These are phyloP conservation scores for Sinella curviseta DNA, from an alignment of 1,140 invertebrate genomes.

Conservation along the genomic window DNA sequence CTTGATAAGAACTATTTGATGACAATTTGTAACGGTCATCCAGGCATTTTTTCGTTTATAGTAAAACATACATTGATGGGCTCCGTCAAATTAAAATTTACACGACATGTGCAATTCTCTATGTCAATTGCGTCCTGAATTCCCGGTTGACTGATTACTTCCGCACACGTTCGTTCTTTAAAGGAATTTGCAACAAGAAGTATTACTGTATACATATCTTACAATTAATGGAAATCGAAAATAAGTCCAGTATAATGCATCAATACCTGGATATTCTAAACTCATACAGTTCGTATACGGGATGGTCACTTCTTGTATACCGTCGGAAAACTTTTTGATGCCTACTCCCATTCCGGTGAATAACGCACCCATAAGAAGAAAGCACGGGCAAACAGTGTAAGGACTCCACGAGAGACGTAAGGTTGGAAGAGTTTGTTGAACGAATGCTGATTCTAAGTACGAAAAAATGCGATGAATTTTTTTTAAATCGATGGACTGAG, in stretches of 20 bases:
- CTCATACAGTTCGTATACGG: constrained; percentile 80
- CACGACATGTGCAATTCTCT: constrained; percentile 21
- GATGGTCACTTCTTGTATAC: constrained; percentile 73
- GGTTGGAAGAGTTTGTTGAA: constrained; percentile 94
- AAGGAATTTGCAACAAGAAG: not conserved
- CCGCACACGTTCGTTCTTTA: not conserved
- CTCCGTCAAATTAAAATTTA: constrained; percentile 22
- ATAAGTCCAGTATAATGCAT: constrained; percentile 37
- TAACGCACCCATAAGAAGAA: constrained; percentile 93
- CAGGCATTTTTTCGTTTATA: not conserved
- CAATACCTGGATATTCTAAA: constrained; percentile 49
- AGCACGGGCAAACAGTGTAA: constrained; percentile 90
- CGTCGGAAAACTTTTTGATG: constrained; percentile 83
- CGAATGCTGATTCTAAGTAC: constrained; percentile 86
- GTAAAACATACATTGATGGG: not conserved
- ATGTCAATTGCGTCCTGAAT: not conserved
- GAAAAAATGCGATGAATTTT: not conserved
- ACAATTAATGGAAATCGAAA: not conserved
- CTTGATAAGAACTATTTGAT: not conserved
- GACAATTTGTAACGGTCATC: not conserved
- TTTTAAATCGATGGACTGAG: not conserved
- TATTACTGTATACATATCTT: not conserved
- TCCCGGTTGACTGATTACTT: not conserved
- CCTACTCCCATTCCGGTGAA: constrained; percentile 95
- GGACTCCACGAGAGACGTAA: constrained; percentile 99